A percentile compares a stretch with the other conserved stretches of the same genome.
Conservation (phyloP, 2,797 vertebrate genomes). For the Sebastes itinus region DNA sequence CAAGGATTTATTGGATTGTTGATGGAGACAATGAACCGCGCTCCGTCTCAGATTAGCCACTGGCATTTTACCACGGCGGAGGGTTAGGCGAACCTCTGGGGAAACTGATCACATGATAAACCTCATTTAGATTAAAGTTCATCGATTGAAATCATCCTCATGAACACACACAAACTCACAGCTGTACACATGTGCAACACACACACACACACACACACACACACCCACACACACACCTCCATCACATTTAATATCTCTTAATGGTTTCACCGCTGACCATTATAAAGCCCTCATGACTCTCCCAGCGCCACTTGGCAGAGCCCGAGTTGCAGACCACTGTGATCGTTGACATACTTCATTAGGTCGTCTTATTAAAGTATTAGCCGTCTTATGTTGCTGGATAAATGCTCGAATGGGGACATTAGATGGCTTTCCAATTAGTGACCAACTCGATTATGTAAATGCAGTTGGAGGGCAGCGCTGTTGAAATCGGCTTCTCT, state of each 20-base stretch:
- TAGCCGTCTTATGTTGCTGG: conserved; percentile 50
- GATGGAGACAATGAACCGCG: conserved; percentile 28
- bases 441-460: conserved; percentile 45
- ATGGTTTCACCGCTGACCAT: conserved; percentile 12
- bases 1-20: conserved; percentile 31
- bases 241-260: conserved; percentile 7
- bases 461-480: conserved; percentile 3
- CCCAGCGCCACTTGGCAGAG: conserved; percentile 14
- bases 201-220: background rate
- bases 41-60: conserved; percentile 34
- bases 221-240: background rate
- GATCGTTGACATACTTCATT: conserved; percentile 53
- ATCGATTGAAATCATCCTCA: conserved; percentile 23
- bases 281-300: conserved; percentile 15
- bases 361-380: conserved; percentile 55
- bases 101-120: conserved; percentile 16
- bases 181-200: background rate
- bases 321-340: conserved; percentile 19
- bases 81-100: background rate
- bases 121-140: conserved; percentile 16
- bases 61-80: background rate
- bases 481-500: conserved; percentile 39
- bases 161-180: background rate
- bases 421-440: conserved; percentile 55
- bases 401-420: conserved; percentile 34